Percentiles rank a stretch among this genome's conserved stretches.
Evolutionary conservation across 2,797 vertebrate genomes (phyloP).

Genomic region (Zalophus californianus): DNA sequence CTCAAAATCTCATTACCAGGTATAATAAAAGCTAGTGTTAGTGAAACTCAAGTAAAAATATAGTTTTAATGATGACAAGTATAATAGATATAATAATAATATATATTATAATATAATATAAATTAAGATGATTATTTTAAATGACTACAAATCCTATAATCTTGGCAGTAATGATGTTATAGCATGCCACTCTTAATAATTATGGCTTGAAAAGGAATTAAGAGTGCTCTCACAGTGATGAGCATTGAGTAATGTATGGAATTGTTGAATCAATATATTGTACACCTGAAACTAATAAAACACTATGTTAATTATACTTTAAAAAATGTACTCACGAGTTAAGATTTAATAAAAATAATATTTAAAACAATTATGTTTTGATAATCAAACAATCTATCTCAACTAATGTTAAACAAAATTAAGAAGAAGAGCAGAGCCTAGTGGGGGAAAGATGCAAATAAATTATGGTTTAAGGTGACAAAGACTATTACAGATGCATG

Average conservation of each 20-base stretch:
- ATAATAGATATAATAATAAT: not conserved
- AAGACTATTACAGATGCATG: not conserved
- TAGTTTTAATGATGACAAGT: not conserved
- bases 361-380: not conserved
- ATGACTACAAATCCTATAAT: not conserved
- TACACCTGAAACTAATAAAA: not conserved
- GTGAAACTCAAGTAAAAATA: not conserved
- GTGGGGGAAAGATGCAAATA: not conserved
- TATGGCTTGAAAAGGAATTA: not conserved
- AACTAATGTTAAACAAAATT: not conserved
- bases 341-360: not conserved
- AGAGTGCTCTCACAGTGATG: not conserved
- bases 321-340: not conserved
- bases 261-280: not conserved
- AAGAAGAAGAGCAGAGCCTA: not conserved
- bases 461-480: not conserved
- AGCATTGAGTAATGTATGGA: not conserved
- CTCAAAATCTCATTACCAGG: not conserved
- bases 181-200: not conserved
- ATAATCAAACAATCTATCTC: not conserved
- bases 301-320: not conserved
- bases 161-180: not conserved
- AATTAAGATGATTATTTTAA: not conserved
- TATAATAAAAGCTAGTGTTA: constrained; percentile 22
- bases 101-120: no score